Evolutionary conservation across 2,888 invertebrate genomes (phyloP).

Genomic region (Icerya purchasi): DNA sequence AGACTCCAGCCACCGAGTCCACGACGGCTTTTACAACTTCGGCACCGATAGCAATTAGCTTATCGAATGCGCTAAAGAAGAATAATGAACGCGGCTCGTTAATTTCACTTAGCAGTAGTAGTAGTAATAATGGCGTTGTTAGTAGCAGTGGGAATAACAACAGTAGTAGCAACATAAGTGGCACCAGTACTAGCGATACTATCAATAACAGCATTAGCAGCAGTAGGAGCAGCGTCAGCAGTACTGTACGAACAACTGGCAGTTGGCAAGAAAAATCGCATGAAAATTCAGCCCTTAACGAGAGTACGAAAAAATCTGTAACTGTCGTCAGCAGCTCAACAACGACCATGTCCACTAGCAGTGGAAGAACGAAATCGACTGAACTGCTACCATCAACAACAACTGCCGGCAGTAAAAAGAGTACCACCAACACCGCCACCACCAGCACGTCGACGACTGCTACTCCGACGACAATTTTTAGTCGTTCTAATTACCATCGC

Average conservation of each 20-base stretch:
- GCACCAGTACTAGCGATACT: neutral
- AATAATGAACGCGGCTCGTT: no score
- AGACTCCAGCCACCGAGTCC: no score
- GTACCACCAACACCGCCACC: constrained; percentile 26
- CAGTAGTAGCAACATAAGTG: neutral
- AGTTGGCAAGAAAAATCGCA: no score
- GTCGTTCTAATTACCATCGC: constrained; percentile 26
- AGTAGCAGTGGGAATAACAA: neutral
- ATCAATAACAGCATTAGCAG: neutral
- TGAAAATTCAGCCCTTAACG: no score
- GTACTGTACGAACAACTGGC: no score
- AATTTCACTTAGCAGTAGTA: no score
- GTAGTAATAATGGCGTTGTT: neutral
- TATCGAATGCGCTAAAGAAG: no score
- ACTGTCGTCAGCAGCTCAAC: neutral
- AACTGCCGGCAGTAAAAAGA: constrained; percentile 10
- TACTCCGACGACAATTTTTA: constrained; percentile 14
- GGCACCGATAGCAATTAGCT: no score
- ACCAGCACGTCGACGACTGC: constrained; percentile 18
- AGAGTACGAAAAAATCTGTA: no score
- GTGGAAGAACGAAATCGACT: constrained; percentile 1
- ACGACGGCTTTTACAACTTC: no score
- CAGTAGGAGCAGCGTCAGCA: no score
- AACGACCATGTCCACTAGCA: neutral
- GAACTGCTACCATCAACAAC: constrained; percentile 1